phyloP scores from a whole-genome alignment of 2,888 invertebrate species.

The Neoascia interrupta region DNA sequence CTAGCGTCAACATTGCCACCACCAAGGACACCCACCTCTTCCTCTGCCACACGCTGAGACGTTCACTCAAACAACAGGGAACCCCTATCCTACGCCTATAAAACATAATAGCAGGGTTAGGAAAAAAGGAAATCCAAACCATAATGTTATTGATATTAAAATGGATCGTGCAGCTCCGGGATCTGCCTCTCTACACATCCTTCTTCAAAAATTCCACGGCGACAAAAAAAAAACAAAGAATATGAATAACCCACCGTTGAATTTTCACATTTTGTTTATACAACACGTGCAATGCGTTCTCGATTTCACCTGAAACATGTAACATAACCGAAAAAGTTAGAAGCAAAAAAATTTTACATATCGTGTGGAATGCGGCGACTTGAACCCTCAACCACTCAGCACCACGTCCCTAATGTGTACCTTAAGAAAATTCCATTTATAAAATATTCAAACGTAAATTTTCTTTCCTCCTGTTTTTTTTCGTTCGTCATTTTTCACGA shows the following conservation, averaged over 20 bases:
- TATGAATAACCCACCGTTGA: too few species aligned
- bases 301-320: conserved; percentile 41
- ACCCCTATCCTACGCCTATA: too few species aligned
- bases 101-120: too few species aligned
- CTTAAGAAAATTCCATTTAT: conserved; percentile 47
- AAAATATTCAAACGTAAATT: conserved; percentile 63
- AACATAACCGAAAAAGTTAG: conserved; percentile 4
- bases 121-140: too few species aligned
- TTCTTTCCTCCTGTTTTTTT: conserved; percentile 14
- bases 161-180: conserved; percentile 32
- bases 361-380: conserved; percentile 8
- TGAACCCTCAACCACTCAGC: not conserved
- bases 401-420: conserved; percentile 39
- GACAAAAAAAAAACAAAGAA: conserved; percentile 9
- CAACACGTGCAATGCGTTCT: conserved; percentile 50
- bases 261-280: conserved; percentile 34
- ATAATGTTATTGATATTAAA: conserved; percentile 58
- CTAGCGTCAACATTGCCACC: too few species aligned
- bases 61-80: too few species aligned
- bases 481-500: conserved; percentile 28
- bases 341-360: not conserved
- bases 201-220: not conserved
- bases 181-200: conserved; percentile 1
- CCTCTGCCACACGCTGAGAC: too few species aligned
- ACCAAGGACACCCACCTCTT: too few species aligned